phyloP scores from a whole-genome alignment of 1,140 invertebrate species.

The Lerema accius region DNA sequence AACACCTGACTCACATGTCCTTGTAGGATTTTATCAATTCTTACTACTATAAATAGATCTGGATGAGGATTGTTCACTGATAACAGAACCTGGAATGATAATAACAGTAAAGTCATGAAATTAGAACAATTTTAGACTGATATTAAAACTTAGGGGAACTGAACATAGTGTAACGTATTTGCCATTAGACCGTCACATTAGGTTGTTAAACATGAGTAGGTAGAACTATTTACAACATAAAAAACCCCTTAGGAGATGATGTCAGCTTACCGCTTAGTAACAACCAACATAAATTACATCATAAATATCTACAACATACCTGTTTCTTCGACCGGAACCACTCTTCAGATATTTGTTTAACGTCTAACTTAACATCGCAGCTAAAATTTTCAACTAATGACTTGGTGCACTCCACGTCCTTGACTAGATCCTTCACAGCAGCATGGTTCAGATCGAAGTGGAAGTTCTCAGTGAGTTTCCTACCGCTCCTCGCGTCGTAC shows the following conservation, averaged over 20 bases:
- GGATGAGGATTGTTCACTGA: slow-evolving; percentile 92
- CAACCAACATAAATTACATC: slow-evolving; percentile 12
- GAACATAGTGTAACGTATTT: too few relatives aligned
- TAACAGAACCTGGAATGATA: slow-evolving; percentile 87
- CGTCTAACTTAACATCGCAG: slow-evolving; percentile 78
- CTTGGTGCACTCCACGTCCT: slow-evolving; percentile 71
- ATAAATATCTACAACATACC: too few relatives aligned
- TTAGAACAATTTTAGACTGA: too few relatives aligned
- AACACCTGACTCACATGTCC: slow-evolving; percentile 93
- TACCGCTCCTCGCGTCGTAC: slow-evolving; percentile 92
- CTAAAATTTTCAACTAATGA: slow-evolving; percentile 78
- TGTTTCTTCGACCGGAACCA: slow-evolving; percentile 80
- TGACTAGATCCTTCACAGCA: slow-evolving; percentile 82
- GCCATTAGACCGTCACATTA: too few relatives aligned
- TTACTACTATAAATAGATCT: slow-evolving; percentile 94
- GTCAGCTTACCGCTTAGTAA: too few relatives aligned
- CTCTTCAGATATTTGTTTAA: slow-evolving; percentile 76
- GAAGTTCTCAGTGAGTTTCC: slow-evolving; percentile 96
- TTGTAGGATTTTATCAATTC: slow-evolving; percentile 96
- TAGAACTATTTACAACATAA: too few relatives aligned
- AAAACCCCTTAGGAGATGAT: too few relatives aligned
- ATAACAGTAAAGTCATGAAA: too few relatives aligned
- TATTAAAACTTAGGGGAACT: background rate
- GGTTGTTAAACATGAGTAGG: too few relatives aligned
- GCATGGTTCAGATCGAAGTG: slow-evolving; percentile 94